Evolutionary conservation across 2,113 vertebrate species (phyloP), one percentile per base, ranked within the genome.

Genomic region (Micronisus gabar): DNA sequence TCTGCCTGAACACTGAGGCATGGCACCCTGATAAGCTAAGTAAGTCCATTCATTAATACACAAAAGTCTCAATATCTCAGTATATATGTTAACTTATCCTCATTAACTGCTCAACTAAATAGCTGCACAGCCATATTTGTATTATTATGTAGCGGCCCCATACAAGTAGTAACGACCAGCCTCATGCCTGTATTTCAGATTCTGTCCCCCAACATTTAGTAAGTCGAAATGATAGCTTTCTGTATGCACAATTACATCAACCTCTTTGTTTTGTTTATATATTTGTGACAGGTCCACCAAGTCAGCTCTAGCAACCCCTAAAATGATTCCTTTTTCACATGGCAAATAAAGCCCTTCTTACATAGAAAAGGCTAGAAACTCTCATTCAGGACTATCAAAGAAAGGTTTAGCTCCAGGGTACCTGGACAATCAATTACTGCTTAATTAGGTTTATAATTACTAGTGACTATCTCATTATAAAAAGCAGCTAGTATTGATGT

Each of bases 391-490:
- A 62, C 59, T 71, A 73, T 72, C 13, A 90, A 70, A 92, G 48
- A 90, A 94, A 41, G 25, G 11, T 87, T 98, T 79, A 82, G 58
- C 70, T 95, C 36, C 32, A 92, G 48, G 26, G 52, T 93, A 96
- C 23, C 41, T 93, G 48, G 25, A 48, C 45, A 96, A 89, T 95
- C 68, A 96, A 84, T 93, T 92, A 32, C 9, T 95, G 58, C 48
- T 96, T 95, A 93, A 96, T 98, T 97, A 93, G 62, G 53, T 95
- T 94, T 95, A 79, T 95, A 97, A 97, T 97, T 97, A 91, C 82
- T 84, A 93, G 38, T 96, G 93, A 95, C 41, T 97, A 22, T 86
- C 76, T 97, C 68, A 94, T 97, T 97, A 95, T 80, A 92, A 93
- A 97, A 81, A 93, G 40, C 40, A 47, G 11, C 67, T 95, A 61